A percentile compares a stretch with the other conserved stretches of the same genome.
Evolutionary conservation across 2,888 invertebrate species (phyloP).

Genomic region (Chloroclystis v-ata): DNA sequence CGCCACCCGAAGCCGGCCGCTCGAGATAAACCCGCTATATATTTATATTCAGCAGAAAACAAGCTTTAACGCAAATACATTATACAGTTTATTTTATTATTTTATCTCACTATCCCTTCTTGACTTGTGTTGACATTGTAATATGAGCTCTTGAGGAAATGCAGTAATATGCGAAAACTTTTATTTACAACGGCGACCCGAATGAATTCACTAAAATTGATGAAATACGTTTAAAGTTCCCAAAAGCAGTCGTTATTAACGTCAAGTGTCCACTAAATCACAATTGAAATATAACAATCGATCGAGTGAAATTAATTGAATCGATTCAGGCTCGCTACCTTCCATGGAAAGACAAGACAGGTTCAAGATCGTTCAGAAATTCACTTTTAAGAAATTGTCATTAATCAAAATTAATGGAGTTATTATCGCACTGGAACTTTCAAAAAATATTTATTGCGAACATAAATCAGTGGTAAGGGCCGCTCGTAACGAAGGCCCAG

Average conservation of each 20-base stretch:
- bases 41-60: conserved; percentile 42
- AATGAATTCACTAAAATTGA: conserved; percentile 25
- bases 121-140: conserved; percentile 24
- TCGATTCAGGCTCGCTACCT: conserved; percentile 52
- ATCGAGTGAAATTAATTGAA: conserved; percentile 64
- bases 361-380: conserved; percentile 44
- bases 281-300: conserved; percentile 61
- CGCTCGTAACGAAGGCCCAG: conserved; percentile 68
- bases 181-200: conserved; percentile 17
- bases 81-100: conserved; percentile 43
- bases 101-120: conserved; percentile 24
- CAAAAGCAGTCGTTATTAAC: conserved; percentile 23
- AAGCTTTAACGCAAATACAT: conserved; percentile 49
- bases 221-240: conserved; percentile 25
- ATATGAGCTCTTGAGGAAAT: conserved; percentile 22
- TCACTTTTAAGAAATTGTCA: conserved; percentile 76
- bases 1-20: conserved; percentile 60
- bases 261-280: conserved; percentile 27
- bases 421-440: conserved; percentile 76
- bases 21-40: conserved; percentile 63
- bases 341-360: conserved; percentile 52
- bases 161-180: conserved; percentile 21
- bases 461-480: conserved; percentile 76
- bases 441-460: conserved; percentile 74
- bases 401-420: conserved; percentile 79